phyloP scores from a whole-genome alignment of 2,113 vertebrate genomes.

The Piaya cayana region DNA sequence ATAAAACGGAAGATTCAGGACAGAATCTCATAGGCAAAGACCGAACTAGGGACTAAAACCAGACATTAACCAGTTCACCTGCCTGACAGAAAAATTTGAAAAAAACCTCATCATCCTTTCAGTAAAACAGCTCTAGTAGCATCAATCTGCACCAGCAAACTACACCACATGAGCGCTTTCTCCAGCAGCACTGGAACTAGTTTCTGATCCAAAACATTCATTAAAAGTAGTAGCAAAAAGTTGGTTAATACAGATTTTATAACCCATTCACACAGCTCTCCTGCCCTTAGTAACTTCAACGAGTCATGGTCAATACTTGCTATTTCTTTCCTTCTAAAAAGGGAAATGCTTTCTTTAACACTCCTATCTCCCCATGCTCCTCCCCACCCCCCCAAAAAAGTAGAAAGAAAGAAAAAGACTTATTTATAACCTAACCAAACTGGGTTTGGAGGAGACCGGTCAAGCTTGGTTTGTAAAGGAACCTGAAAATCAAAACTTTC shows the following conservation, averaged over 20 bases:
- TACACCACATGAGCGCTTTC: fast-evolving
- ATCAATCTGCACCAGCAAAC: background rate
- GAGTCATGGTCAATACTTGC: background rate
- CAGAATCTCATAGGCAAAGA: fast-evolving
- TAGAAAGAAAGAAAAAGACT: fast-evolving
- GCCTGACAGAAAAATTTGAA: background rate
- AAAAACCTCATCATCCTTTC: background rate
- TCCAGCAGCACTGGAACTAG: background rate
- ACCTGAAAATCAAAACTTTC: background rate
- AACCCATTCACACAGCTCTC: background rate
- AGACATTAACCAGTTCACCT: fast-evolving
- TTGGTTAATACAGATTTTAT: background rate
- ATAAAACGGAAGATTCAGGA: background rate
- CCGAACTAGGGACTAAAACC: background rate
- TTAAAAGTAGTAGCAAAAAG: background rate
- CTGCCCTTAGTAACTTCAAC: fast-evolving
- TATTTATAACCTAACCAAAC: background rate
- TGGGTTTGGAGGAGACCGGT: background rate
- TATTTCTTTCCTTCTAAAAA: background rate
- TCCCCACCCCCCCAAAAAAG: background rate
- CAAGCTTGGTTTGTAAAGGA: background rate
- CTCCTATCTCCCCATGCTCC: too few relatives aligned
- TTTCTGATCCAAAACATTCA: background rate
- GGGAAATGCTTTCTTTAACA: background rate
- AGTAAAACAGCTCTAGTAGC: background rate